phyloP scores from a whole-genome alignment of 2,113 vertebrate species.

The Austrofundulus limnaeus region DNA sequence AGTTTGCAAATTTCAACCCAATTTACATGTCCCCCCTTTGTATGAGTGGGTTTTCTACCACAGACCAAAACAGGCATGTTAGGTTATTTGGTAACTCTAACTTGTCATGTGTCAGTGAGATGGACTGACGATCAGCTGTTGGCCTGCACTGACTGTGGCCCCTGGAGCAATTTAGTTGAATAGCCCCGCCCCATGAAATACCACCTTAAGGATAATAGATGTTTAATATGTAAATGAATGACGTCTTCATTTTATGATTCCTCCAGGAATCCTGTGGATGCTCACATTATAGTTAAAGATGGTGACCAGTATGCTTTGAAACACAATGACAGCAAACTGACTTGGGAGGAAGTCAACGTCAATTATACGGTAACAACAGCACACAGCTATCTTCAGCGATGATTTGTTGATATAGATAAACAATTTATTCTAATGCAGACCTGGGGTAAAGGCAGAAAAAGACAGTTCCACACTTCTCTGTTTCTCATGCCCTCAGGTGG shows the following conservation, averaged over 20 bases:
- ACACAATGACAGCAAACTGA: constrained; percentile 84
- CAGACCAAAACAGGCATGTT: too few species aligned
- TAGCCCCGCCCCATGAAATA: too few species aligned
- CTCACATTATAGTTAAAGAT: constrained; percentile 83
- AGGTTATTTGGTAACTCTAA: too few species aligned
- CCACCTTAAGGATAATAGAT: too few species aligned
- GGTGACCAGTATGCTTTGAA: constrained; percentile 79
- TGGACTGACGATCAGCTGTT: too few species aligned
- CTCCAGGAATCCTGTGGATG: constrained; percentile 68
- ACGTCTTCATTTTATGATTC: background rate
- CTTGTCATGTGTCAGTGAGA: too few species aligned
- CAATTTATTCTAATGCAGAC: background rate
- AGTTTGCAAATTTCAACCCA: too few species aligned
- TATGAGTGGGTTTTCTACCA: too few species aligned
- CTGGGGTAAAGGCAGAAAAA: background rate
- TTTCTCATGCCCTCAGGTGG: constrained; percentile 76
- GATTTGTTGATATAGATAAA: background rate
- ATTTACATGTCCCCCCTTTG: too few species aligned
- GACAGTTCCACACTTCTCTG: background rate
- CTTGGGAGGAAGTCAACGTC: constrained; percentile 88
- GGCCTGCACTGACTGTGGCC: too few species aligned
- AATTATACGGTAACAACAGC: constrained; percentile 85
- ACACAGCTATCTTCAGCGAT: background rate
- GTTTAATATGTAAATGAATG: background rate
- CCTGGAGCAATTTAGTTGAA: too few species aligned